A percentile compares a stretch with the other conserved stretches of the same genome.
These are phyloP conservation scores for Helicolenus hilgendorfi DNA, from an alignment of 2,797 vertebrate genomes.

Conservation along the genomic window DNA sequence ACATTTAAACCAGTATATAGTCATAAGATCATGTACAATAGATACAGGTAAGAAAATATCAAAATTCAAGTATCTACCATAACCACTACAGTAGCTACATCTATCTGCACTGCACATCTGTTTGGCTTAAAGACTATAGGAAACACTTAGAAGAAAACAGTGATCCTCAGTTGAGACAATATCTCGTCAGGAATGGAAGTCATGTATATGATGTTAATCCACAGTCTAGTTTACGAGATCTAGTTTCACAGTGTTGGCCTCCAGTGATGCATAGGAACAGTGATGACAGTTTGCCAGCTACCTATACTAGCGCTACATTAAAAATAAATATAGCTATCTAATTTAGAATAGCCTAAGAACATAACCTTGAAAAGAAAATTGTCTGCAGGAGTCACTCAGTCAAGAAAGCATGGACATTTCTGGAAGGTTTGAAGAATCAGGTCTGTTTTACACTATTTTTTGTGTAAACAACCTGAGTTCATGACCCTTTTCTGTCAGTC, in stretches of 20 bases:
- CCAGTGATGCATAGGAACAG: neutral
- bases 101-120: neutral
- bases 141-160: neutral
- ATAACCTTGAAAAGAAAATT: neutral
- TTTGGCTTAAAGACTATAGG: neutral
- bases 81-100: neutral
- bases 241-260: neutral
- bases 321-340: neutral
- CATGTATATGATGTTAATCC: neutral
- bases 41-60: conserved; percentile 6
- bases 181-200: neutral
- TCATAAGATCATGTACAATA: conserved; percentile 13
- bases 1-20: conserved; percentile 9
- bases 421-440: neutral
- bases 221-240: neutral
- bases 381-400: neutral
- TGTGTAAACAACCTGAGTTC: neutral
- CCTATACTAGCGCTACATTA: neutral
- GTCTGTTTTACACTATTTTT: neutral
- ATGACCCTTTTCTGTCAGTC: neutral
- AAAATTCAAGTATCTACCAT: neutral
- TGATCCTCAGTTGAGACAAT: neutral
- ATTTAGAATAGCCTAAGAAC: neutral
- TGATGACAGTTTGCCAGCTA: neutral
- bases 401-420: neutral